Evolutionary conservation across 2,888 invertebrate genomes (phyloP).

Genomic region (Seira musarum): DNA sequence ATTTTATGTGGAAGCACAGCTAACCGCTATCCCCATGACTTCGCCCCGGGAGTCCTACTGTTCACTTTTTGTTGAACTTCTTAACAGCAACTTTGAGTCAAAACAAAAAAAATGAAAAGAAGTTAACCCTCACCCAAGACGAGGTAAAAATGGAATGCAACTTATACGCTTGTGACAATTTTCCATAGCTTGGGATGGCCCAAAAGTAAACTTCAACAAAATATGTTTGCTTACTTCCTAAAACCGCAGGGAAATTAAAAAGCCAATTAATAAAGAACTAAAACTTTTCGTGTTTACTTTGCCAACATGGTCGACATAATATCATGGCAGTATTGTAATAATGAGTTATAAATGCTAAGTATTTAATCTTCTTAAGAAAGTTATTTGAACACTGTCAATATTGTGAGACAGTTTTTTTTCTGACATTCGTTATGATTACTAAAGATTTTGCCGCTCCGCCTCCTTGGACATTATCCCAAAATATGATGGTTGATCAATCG

Average conservation of each 20-base stretch:
- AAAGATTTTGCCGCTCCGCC: background rate
- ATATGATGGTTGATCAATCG: background rate
- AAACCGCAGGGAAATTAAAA: background rate
- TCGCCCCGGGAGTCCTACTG: conserved; percentile 30
- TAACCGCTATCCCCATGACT: conserved; percentile 20
- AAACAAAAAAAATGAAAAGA: conserved; percentile 9
- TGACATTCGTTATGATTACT: conserved; percentile 6
- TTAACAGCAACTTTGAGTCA: conserved; percentile 7
- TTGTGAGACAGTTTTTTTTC: background rate
- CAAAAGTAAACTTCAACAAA: background rate
- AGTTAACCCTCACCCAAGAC: background rate
- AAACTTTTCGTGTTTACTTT: background rate
- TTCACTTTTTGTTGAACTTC: conserved; percentile 30
- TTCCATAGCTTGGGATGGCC: background rate
- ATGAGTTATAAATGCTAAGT: conserved; percentile 35
- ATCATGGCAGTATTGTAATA: conserved; percentile 43
- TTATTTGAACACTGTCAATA: background rate
- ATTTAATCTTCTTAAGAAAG: conserved; percentile 21
- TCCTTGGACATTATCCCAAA: background rate
- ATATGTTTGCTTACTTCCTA: background rate
- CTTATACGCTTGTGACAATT: background rate
- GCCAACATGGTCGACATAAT: conserved; percentile 24
- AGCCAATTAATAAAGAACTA: background rate
- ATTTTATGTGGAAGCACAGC: background rate
- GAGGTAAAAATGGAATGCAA: too few relatives aligned